These are phyloP conservation scores for Drosophila sucinea DNA, from an alignment of 1,140 invertebrate genomes.

Conservation along the genomic window DNA sequence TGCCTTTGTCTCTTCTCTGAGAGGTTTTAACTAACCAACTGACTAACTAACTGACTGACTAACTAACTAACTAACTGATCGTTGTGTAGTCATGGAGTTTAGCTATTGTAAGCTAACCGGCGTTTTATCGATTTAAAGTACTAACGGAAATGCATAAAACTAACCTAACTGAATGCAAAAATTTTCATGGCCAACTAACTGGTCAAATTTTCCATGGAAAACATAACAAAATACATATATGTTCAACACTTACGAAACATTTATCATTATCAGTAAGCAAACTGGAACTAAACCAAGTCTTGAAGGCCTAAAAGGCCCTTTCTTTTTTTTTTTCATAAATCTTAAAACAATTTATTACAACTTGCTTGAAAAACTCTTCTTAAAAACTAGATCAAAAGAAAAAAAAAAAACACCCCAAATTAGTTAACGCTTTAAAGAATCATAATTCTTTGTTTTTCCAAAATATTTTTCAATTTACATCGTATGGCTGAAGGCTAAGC, in stretches of 20 bases:
- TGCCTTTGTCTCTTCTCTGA: constrained; percentile 13
- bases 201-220: not conserved
- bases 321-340: too few relatives aligned
- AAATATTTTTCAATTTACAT: not conserved
- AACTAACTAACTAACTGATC: constrained; percentile 42
- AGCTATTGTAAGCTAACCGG: not conserved
- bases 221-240: too few relatives aligned
- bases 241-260: too few relatives aligned
- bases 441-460: constrained; percentile 8
- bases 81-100: constrained; percentile 57
- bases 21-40: constrained; percentile 17
- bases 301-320: too few relatives aligned
- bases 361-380: too few relatives aligned
- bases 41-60: constrained; percentile 25
- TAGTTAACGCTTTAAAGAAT: not conserved
- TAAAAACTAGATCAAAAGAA: too few relatives aligned
- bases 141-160: constrained; percentile 7
- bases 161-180: not conserved
- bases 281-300: not conserved
- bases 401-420: too few relatives aligned
- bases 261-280: not conserved
- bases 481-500: not conserved
- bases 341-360: too few relatives aligned
- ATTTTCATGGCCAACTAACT: constrained; percentile 1
- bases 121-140: not conserved